Conservation (phyloP, 2,797 vertebrate species). For the Crocidura indochinensis region DNA sequence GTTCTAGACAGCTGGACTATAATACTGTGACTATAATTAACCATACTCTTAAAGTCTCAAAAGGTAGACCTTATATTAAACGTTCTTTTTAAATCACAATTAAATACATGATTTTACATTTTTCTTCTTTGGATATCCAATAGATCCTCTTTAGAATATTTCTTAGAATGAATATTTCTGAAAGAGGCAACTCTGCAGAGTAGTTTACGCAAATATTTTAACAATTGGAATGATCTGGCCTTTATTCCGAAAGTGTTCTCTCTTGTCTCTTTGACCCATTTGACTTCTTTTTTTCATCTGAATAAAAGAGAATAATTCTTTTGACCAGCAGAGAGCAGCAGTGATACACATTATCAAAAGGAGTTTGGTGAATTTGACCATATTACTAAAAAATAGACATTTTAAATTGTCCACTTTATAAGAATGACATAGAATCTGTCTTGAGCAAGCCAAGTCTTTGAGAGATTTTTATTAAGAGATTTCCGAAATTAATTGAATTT, state of each 20-base stretch:
- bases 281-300: slow-evolving; percentile 37
- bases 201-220: background rate
- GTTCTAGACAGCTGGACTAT: background rate
- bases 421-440: background rate
- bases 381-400: slow-evolving; percentile 27
- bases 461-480: background rate
- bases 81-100: background rate
- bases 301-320: slow-evolving; percentile 82
- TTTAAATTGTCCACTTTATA: background rate
- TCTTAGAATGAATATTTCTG: background rate
- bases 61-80: background rate
- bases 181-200: background rate
- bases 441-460: background rate
- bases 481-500: background rate
- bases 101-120: background rate
- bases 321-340: slow-evolving; percentile 93
- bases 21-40: background rate
- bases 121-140: background rate
- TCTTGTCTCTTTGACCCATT: slow-evolving; percentile 42
- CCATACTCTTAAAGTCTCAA: background rate
- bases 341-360: slow-evolving; percentile 83
- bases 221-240: background rate
- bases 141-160: background rate
- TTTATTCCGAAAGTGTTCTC: background rate
- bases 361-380: slow-evolving; percentile 67